phyloP scores from a whole-genome alignment of 2,888 invertebrate species.

The Heliconius erato region DNA sequence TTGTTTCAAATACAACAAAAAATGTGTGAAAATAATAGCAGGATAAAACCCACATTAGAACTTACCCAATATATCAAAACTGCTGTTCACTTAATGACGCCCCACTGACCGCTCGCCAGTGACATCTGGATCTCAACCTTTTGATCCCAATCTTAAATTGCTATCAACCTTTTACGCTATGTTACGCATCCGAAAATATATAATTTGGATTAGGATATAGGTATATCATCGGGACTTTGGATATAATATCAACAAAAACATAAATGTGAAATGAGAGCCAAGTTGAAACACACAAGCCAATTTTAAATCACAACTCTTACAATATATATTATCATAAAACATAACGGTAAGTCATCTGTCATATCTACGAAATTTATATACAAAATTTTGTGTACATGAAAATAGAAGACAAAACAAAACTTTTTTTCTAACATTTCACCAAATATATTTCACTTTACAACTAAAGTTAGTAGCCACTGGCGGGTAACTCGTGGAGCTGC shows the following conservation, averaged over 20 bases:
- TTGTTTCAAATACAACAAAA: too few species aligned
- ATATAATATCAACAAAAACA: too few species aligned
- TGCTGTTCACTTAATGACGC: conserved; percentile 11
- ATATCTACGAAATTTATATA: neutral
- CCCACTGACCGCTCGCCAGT: neutral
- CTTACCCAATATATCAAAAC: conserved; percentile 13
- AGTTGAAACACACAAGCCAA: too few species aligned
- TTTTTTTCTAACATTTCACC: neutral
- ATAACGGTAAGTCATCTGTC: neutral
- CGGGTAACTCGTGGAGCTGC: conserved; percentile 9
- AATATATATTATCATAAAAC: too few species aligned
- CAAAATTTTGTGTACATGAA: neutral
- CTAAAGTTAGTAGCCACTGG: conserved; percentile 6
- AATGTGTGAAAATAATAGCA: too few species aligned
- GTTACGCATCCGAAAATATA: neutral
- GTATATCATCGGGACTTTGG: too few species aligned
- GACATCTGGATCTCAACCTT: conserved; percentile 15
- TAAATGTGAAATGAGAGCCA: too few species aligned
- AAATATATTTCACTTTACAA: conserved; percentile 23
- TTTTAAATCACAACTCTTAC: neutral
- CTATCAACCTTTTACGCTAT: neutral
- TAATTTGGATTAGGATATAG: neutral
- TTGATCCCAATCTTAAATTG: conserved; percentile 2
- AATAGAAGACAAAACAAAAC: conserved; percentile 3
- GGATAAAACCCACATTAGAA: neutral